Evolutionary conservation across 1,140 invertebrate species (phyloP).

Genomic region (Sminthurides bifidus): DNA sequence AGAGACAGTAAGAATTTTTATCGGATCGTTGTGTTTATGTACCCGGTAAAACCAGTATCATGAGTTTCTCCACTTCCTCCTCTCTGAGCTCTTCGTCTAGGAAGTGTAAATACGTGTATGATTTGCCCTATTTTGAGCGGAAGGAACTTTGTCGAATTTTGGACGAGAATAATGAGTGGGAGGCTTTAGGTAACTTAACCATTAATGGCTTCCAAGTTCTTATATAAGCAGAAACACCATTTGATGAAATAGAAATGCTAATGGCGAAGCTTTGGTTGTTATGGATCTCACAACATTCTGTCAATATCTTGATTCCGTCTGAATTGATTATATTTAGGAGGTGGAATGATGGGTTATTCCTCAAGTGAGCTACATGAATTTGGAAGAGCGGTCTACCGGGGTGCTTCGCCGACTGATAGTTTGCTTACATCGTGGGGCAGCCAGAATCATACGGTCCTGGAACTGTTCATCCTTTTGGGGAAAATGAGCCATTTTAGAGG

Average conservation of each 20-base stretch:
- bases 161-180: constrained; percentile 66
- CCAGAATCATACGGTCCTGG: constrained; percentile 62
- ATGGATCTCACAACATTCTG: background rate
- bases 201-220: background rate
- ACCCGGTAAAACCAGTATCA: too few relatives aligned
- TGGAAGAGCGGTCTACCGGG: constrained; percentile 37
- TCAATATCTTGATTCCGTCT: background rate
- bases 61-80: too few relatives aligned
- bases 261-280: background rate
- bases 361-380: constrained; percentile 41
- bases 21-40: too few relatives aligned
- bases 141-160: constrained; percentile 59
- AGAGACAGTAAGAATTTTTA: too few relatives aligned
- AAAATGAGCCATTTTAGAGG: constrained; percentile 59
- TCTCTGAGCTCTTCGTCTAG: too few relatives aligned
- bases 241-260: background rate
- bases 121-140: constrained; percentile 55
- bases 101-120: constrained; percentile 56
- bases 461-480: constrained; percentile 58
- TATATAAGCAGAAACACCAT: background rate
- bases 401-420: constrained; percentile 57
- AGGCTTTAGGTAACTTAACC: constrained; percentile 47
- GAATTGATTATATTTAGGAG: constrained; percentile 36
- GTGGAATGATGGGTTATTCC: constrained; percentile 42
- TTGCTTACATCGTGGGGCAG: constrained; percentile 64